phyloP scores from a whole-genome alignment of 2,797 vertebrate species.

The Pseudochirops corinnae region DNA sequence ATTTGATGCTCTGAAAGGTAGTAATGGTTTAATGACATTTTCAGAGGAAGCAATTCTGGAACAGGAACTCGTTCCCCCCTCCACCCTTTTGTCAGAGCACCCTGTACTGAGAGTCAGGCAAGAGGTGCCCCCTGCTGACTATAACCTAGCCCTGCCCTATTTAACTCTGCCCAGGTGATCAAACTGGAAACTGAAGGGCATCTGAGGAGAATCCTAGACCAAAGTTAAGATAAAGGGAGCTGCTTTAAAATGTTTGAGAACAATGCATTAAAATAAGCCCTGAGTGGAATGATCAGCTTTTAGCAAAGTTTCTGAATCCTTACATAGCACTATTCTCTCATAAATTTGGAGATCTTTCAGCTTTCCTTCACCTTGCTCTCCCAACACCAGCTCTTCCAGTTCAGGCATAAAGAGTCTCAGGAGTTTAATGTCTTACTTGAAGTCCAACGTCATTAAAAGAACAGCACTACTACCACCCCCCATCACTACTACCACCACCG shows the following conservation, averaged over 20 bases:
- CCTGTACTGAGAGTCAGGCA: conserved; percentile 57
- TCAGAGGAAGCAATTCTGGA: conserved; percentile 86
- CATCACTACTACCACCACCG: neutral
- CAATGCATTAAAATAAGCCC: conserved; percentile 31
- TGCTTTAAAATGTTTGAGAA: conserved; percentile 32
- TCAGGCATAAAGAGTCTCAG: conserved; percentile 12
- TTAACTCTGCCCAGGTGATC: conserved; percentile 14
- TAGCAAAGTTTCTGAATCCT: conserved; percentile 48
- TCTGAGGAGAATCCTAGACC: conserved; percentile 34
- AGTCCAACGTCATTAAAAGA: conserved; percentile 64
- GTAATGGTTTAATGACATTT: conserved; percentile 86
- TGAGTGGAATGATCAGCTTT: conserved; percentile 16
- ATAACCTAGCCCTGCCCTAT: conserved; percentile 66
- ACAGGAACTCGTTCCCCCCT: conserved; percentile 73
- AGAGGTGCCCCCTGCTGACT: conserved; percentile 84
- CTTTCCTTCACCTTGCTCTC: neutral
- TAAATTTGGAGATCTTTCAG: neutral
- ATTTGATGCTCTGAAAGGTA: conserved; percentile 83
- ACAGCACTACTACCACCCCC: conserved; percentile 13
- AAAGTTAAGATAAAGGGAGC: conserved; percentile 45
- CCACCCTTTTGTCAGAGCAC: conserved; percentile 70
- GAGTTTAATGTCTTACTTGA: conserved; percentile 70
- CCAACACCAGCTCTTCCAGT: neutral
- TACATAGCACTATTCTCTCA: neutral
- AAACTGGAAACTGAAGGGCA: conserved; percentile 47